Conservation (phyloP, 92 coral and sea anemone genomes). For the Hydrozoanthus gracilis region DNA sequence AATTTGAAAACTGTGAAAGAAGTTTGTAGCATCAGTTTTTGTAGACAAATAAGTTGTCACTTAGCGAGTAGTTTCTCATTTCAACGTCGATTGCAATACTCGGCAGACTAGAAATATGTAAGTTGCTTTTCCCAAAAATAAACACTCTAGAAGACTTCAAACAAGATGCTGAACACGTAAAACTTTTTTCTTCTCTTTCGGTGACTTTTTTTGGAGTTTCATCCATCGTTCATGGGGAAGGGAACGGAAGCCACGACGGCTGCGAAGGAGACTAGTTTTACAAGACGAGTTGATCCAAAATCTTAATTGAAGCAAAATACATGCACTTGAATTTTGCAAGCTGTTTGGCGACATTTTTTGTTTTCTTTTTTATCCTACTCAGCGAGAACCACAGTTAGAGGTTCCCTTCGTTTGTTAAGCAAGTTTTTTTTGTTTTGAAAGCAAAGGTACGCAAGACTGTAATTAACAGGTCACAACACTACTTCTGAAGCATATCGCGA, state of each 20-base stretch:
- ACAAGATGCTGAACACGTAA: constrained; percentile 46
- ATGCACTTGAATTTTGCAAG: too few relatives aligned
- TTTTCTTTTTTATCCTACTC: too few relatives aligned
- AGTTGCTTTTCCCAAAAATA: constrained; percentile 59
- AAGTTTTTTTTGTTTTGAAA: too few relatives aligned
- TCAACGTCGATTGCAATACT: constrained; percentile 57
- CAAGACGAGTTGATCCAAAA: too few relatives aligned
- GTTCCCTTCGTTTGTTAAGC: too few relatives aligned
- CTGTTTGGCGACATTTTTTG: too few relatives aligned
- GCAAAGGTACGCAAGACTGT: too few relatives aligned
- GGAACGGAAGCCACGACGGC: neutral
- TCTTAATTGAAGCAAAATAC: too few relatives aligned
- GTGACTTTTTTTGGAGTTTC: constrained; percentile 55
- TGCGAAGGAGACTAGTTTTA: constrained; percentile 14
- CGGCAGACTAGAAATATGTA: constrained; percentile 55
- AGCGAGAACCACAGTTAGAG: too few relatives aligned
- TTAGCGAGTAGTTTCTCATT: constrained; percentile 33
- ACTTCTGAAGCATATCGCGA: too few relatives aligned
- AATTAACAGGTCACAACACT: too few relatives aligned
- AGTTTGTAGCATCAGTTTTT: constrained; percentile 49
- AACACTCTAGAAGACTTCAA: constrained; percentile 30
- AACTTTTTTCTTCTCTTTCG: constrained; percentile 32
- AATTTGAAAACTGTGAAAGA: constrained; percentile 38
- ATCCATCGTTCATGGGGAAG: constrained; percentile 11
- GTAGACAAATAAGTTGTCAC: constrained; percentile 58